Base-by-base conservation (phyloP, 2,888 invertebrate genomes). In the Desoria tigrina region DNA sequence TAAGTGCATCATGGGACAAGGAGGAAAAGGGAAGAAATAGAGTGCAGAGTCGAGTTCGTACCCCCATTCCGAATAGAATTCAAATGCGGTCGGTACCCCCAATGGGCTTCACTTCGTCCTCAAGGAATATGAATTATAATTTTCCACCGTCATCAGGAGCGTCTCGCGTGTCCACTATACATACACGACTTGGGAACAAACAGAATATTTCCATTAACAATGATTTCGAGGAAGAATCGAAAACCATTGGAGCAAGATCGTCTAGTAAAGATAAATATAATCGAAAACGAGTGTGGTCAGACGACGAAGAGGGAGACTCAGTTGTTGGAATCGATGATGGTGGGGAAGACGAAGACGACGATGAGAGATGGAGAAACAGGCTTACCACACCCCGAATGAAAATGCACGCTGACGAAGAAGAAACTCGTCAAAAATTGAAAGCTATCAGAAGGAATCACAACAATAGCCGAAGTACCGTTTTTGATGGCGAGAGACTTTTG, bases 341-440 rank as follows among this genome's bases (percentile, higher is more conserved):
- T 42, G 51, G 62, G 1, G 57, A 56, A 23, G 62, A 68, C n/a
- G 68, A 69, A 26, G 68, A 68, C 18, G 68, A 63, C 21, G 68
- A 63, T 42, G 71, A 67, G 6, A 56, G 66, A n/a, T 76, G 76
- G 75, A 65, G 62, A 27, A 65, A 62, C n/a, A 84, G 85, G 77
- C 84, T 74, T 57, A 89, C 89, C 81, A 80, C 85, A 54, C 87
- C 89, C 9, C 82, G 89, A 77, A 90, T 91, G 90, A 83, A 90
- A 76, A 92, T 92, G 91, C 90, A 88, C 79, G 92, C 92, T n/a
- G 92, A 91, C 80, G 91, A 91, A 78, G 89, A 90, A 80, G 90
- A 90, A 79, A 85, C 86, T 63, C 87, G 85, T 77, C 79, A 84
- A 26, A 81, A 83, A 68, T 32, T 63, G 24, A 61, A 63, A 56